A percentile compares a stretch with the other conserved stretches of the same genome.
Evolutionary conservation across 2,797 vertebrate species (phyloP).

Genomic region (Micropoecilia bifurca): DNA sequence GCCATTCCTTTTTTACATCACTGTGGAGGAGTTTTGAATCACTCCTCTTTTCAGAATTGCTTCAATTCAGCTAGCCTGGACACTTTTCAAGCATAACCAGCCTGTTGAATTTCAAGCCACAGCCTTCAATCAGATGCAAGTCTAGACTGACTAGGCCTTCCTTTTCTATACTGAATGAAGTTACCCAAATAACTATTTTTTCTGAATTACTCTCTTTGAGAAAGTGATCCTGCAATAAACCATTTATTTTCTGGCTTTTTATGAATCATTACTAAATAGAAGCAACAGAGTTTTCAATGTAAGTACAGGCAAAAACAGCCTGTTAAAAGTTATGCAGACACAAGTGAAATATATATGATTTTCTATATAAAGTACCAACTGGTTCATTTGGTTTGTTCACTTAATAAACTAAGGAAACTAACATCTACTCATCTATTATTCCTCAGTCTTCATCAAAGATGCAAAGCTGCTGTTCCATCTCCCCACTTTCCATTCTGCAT

Average conservation of each 20-base stretch:
- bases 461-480: conserved; percentile 8
- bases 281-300: no score
- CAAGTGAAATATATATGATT: not conserved
- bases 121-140: not conserved
- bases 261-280: no score
- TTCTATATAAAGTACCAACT: not conserved
- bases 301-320: no score
- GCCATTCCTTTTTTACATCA: not conserved
- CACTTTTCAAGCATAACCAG: not conserved
- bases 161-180: no score
- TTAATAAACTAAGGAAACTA: not conserved
- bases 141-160: not conserved
- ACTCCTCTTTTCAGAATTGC: not conserved
- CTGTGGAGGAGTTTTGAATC: not conserved
- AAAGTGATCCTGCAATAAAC: no score
- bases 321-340: no score
- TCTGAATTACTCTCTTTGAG: no score
- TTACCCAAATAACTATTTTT: no score
- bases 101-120: not conserved
- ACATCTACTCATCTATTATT: not conserved
- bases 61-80: not conserved
- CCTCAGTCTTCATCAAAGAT: conserved; percentile 30
- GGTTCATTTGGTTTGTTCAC: not conserved
- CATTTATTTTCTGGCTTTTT: no score
- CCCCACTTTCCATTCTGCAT: conserved; percentile 13